Evolutionary conservation across 1,140 invertebrate species (phyloP).

Genomic region (Adoxophyes honmai): DNA sequence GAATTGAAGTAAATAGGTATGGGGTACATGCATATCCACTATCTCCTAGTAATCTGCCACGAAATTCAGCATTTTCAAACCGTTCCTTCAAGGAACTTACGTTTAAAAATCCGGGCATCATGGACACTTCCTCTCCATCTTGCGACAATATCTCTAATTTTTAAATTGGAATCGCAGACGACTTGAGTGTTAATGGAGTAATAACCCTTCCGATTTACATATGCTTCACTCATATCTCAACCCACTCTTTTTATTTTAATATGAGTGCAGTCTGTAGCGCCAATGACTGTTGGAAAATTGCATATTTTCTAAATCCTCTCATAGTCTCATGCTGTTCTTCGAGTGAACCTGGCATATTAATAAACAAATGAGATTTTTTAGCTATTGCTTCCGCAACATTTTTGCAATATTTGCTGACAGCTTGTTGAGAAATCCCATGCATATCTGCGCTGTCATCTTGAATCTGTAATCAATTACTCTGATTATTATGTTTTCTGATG

Average conservation of each 20-base stretch:
- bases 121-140: constrained; percentile 21
- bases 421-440: too few relatives aligned
- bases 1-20: constrained; percentile 24
- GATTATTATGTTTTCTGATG: too few relatives aligned
- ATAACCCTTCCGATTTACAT: constrained; percentile 22
- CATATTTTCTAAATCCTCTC: too few relatives aligned
- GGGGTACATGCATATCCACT: constrained; percentile 17
- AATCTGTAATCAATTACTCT: too few relatives aligned
- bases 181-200: background rate
- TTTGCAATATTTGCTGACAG: too few relatives aligned
- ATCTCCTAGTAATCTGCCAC: constrained; percentile 22
- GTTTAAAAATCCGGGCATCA: constrained; percentile 23
- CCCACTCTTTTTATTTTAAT: constrained; percentile 16
- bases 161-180: constrained; percentile 13
- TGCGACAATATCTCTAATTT: constrained; percentile 21
- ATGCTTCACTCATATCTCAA: constrained; percentile 10
- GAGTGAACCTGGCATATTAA: too few relatives aligned
- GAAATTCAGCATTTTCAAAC: constrained; percentile 19
- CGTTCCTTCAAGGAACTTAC: constrained; percentile 17
- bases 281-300: constrained; percentile 23
- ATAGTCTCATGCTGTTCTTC: too few relatives aligned
- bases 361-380: too few relatives aligned
- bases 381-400: too few relatives aligned
- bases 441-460: too few relatives aligned
- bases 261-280: constrained; percentile 24